phyloP scores from a whole-genome alignment of 2,888 invertebrate species.

The Idaea biselata region DNA sequence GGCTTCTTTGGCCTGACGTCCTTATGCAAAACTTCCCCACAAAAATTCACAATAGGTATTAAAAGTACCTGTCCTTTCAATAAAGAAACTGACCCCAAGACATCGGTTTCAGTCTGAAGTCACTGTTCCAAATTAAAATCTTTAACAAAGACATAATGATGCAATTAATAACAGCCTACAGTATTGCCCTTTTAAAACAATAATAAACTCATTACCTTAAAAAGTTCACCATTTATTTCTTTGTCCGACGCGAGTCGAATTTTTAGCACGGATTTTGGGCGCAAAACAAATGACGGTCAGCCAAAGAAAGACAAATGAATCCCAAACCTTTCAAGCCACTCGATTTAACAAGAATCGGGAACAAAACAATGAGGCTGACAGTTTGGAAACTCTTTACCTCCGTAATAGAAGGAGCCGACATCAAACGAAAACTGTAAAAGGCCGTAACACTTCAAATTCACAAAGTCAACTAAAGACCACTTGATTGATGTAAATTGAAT shows the following conservation, averaged over 20 bases:
- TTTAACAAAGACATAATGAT: not conserved
- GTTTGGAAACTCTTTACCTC: not conserved
- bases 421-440: constrained; percentile 4
- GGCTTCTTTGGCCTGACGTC: too few relatives aligned
- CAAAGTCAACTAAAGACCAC: constrained; percentile 8
- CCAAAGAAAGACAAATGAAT: constrained; percentile 1
- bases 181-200: not conserved
- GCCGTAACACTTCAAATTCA: constrained; percentile 12
- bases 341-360: constrained; percentile 1
- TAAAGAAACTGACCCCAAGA: too few relatives aligned
- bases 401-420: not conserved
- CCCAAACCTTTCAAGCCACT: constrained; percentile 1
- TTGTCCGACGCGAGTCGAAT: not conserved
- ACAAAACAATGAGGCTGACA: not conserved
- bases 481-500: constrained; percentile 19
- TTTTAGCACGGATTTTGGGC: not conserved
- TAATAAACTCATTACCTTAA: not conserved
- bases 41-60: too few relatives aligned
- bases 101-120: too few relatives aligned
- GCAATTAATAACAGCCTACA: not conserved
- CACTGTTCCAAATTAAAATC: too few relatives aligned
- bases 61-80: too few relatives aligned
- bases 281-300: not conserved
- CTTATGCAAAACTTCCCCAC: too few relatives aligned
- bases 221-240: not conserved